Evolutionary conservation across 2,888 invertebrate genomes (phyloP).

Genomic region (Calameuta pallipes): DNA sequence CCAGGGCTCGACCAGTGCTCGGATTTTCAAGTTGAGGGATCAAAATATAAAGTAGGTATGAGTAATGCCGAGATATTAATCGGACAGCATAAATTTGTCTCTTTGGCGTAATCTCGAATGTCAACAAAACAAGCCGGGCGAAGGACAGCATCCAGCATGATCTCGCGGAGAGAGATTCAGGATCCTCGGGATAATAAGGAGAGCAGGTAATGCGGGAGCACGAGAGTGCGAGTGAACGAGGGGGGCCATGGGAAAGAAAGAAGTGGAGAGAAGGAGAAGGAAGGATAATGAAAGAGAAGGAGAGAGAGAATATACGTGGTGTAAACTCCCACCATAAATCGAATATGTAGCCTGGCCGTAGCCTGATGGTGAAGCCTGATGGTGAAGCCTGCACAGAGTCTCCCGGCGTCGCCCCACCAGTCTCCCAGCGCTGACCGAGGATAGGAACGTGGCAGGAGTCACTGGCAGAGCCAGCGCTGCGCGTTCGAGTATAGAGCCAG

Average conservation of each 20-base stretch:
- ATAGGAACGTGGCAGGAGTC: slow-evolving; percentile 24
- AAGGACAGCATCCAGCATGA: background rate
- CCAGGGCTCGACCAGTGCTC: background rate
- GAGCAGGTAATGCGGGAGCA: background rate
- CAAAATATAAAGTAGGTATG: background rate
- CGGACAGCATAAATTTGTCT: background rate
- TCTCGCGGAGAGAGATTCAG: background rate
- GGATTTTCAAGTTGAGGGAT: background rate
- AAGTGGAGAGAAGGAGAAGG: background rate
- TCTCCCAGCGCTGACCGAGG: slow-evolving; percentile 19
- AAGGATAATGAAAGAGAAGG: background rate
- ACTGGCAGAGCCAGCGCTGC: slow-evolving; percentile 29
- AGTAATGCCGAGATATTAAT: background rate
- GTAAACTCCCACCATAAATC: background rate
- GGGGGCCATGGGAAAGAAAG: background rate
- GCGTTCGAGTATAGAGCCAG: slow-evolving; percentile 21
- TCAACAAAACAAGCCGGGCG: background rate
- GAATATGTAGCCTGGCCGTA: background rate
- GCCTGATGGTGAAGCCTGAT: background rate
- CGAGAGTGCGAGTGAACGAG: background rate
- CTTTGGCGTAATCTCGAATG: background rate
- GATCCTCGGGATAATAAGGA: background rate
- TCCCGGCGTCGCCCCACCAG: background rate
- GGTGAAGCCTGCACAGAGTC: background rate
- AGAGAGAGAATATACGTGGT: background rate